These are phyloP conservation scores for Oreocharis arfaki DNA, from an alignment of 2,113 vertebrate genomes.

Conservation along the genomic window DNA sequence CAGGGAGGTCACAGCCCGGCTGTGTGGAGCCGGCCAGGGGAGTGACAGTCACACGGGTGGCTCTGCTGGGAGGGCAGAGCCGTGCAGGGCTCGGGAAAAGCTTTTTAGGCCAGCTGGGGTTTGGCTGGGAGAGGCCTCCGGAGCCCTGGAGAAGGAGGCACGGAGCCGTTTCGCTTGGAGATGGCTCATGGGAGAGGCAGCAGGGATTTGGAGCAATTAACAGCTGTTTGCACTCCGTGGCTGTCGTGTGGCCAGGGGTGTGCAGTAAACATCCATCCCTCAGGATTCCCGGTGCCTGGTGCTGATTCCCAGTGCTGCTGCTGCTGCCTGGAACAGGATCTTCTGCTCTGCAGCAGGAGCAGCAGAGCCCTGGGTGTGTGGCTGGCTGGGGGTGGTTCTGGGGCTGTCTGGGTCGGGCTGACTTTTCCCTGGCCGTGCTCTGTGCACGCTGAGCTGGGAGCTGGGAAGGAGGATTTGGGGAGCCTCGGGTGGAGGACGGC, in stretches of 20 bases:
- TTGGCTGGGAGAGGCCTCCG: not conserved
- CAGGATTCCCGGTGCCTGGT: rapidly evolving
- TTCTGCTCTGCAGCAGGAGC: not conserved
- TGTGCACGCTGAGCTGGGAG: not conserved
- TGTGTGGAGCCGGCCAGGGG: not conserved
- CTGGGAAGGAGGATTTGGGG: not conserved
- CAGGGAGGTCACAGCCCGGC: not conserved
- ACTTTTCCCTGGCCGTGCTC: not conserved
- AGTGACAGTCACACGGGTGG: not conserved
- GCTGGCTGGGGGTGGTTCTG: not conserved
- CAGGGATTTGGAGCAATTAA: not conserved
- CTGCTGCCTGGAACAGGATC: rapidly evolving
- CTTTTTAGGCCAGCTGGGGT: not conserved
- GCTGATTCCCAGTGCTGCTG: not conserved
- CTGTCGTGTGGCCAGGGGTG: not conserved
- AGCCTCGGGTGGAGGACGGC: not conserved
- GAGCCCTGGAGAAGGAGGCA: not conserved
- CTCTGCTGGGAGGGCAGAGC: not conserved
- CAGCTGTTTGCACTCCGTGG: not conserved
- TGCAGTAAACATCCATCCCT: not conserved
- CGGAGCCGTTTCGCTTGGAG: not conserved
- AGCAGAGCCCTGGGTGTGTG: not conserved
- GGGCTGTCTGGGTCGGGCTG: not conserved
- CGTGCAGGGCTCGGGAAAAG: rapidly evolving
- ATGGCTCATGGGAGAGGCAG: not conserved